Base-by-base conservation (phyloP, 2,888 invertebrate species). In the Drymonia ruficornis region DNA sequence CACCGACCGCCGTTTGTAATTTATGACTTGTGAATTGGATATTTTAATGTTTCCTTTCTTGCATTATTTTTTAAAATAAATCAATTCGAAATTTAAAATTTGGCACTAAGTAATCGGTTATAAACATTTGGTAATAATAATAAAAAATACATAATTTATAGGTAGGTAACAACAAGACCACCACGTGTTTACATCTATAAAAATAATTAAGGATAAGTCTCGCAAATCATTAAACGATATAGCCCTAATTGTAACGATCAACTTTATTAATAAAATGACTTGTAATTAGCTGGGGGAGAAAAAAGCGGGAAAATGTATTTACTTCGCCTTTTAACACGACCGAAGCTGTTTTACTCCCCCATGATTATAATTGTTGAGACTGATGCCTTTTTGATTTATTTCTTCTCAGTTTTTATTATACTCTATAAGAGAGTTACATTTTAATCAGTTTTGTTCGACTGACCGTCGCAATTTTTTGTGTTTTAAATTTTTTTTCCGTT, bases 201-300 rank as follows among this genome's bases (percentile, higher is more conserved):
- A 54, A 50, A 56, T 43, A 48, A 43, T 43, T 15, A 18, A 8
- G 31, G 1, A 42, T 42, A 43, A 15, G 15, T 12, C 12, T 23
- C 63, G 59, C 50, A 72, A 59, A 68, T 61, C 43, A 50, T 68
- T 57, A 59, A 70, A 73, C 67, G 65, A 67, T 63, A 76, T 78
- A 81, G 67, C 80, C 78, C 79, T 87, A 86, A 89, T 87, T 86
- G 82, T 86, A 83, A 86, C 83, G 85, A 85, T 83, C 84, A 81
- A 76, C 82, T 87, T 87, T 88, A 89, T 89, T 91, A 91, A 89
- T 87, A 86, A 88, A 89, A 83, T 80, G 86, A 81, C 80, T 85
- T 81, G 83, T 90, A 89, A 90, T 90, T 91, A 90, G 87, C 76
- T 77, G 70, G 89, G 89, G 91, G 89, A 82, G 87, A 87, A 89